phyloP scores from a whole-genome alignment of 2,797 vertebrate species.

The Varecia variegata region DNA sequence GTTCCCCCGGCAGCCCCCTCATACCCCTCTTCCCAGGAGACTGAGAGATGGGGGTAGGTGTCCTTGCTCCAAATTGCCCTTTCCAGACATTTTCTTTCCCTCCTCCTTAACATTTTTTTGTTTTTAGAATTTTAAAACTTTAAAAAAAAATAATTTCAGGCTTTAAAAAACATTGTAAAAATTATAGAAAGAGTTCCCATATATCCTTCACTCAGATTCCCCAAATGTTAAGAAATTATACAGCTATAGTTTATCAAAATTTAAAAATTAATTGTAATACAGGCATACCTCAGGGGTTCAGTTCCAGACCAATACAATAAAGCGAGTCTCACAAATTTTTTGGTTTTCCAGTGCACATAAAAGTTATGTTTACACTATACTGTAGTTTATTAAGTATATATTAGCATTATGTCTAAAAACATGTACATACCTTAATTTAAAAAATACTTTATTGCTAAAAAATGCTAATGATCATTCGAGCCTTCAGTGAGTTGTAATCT shows the following conservation, averaged over 20 bases:
- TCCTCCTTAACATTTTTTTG: neutral
- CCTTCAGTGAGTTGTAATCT: neutral
- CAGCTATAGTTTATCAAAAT: slow-evolving; percentile 27
- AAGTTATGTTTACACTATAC: neutral
- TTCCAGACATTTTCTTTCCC: neutral
- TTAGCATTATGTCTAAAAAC: neutral
- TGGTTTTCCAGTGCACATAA: neutral
- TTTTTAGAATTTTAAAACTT: slow-evolving; percentile 21
- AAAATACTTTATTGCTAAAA: neutral
- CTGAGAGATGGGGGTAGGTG: neutral
- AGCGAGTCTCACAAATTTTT: neutral
- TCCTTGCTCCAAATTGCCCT: neutral
- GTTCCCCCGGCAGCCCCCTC: neutral
- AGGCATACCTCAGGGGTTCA: neutral
- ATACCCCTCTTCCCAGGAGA: neutral
- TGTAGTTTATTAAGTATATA: neutral
- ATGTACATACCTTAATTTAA: neutral
- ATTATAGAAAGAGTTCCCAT: slow-evolving; percentile 33
- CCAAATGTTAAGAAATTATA: slow-evolving; percentile 36
- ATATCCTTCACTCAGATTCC: slow-evolving; percentile 19
- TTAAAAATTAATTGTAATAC: slow-evolving; percentile 3
- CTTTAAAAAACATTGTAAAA: neutral
- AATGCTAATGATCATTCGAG: neutral
- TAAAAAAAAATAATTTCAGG: neutral
- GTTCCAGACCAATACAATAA: neutral